Percentiles rank a stretch among this genome's conserved stretches.
These are phyloP conservation scores for Byasa hedistus DNA, from an alignment of 2,888 invertebrate genomes.

Conservation along the genomic window DNA sequence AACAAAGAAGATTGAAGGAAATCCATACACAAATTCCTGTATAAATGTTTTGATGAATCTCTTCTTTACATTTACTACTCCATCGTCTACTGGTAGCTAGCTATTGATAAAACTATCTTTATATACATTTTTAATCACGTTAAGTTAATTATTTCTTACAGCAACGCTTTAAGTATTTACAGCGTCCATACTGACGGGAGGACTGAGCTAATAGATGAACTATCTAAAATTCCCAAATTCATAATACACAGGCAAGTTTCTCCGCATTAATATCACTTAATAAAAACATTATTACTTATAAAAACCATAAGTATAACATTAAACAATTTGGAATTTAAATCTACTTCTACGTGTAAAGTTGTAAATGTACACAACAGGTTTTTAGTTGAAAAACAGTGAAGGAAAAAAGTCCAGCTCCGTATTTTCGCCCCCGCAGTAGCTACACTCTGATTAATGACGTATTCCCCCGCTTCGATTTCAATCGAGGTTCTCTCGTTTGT, in stretches of 20 bases:
- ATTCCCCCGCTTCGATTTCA: slow-evolving; percentile 35
- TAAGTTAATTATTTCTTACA: no score
- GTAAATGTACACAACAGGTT: slow-evolving; percentile 25
- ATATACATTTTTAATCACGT: no score
- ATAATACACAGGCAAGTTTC: no score
- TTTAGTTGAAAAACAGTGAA: slow-evolving; percentile 21
- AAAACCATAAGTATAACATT: neutral
- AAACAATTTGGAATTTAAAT: neutral
- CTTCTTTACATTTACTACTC: neutral
- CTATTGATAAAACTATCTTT: no score
- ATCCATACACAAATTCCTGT: neutral
- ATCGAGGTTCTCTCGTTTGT: slow-evolving; percentile 37
- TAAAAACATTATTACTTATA: no score
- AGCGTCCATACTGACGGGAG: no score
- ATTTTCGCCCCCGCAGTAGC: slow-evolving; percentile 27
- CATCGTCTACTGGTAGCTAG: no score
- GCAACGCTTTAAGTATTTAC: no score
- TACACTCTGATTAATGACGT: slow-evolving; percentile 39
- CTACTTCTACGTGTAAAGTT: neutral
- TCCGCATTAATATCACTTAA: no score
- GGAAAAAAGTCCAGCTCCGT: slow-evolving; percentile 19
- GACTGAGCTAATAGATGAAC: no score
- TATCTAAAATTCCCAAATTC: no score
- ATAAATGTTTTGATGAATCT: neutral
- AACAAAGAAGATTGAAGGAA: neutral